Percentiles rank a stretch among this genome's conserved stretches.
These are phyloP conservation scores for Diorhabda elongata DNA, from an alignment of 1,140 invertebrate genomes.

Conservation along the genomic window DNA sequence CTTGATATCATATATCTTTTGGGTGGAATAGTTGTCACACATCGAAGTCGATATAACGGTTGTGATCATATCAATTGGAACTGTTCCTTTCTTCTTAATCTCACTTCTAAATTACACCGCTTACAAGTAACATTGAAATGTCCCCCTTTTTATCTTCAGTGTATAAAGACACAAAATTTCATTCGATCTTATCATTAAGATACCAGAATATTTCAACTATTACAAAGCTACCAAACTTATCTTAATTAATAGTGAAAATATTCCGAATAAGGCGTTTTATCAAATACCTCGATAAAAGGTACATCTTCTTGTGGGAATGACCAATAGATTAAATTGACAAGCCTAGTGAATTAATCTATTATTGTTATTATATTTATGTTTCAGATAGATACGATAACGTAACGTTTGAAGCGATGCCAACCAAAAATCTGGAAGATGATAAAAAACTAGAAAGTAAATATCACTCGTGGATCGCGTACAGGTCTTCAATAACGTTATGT, in stretches of 20 bases:
- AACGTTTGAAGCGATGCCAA: neutral
- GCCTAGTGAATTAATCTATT: conserved; percentile 2
- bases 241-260: conserved; percentile 3
- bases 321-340: neutral
- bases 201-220: neutral
- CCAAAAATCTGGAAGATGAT: neutral
- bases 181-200: conserved; percentile 1
- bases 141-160: neutral
- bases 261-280: neutral
- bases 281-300: neutral
- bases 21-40: too few species aligned
- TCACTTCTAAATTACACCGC: conserved; percentile 2
- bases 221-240: neutral
- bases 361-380: conserved; percentile 1
- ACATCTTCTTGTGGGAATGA: neutral
- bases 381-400: neutral
- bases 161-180: neutral
- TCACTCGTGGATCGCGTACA: neutral
- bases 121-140: neutral
- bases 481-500: neutral
- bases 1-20: too few species aligned
- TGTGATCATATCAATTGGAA: conserved; percentile 2
- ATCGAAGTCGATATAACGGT: neutral
- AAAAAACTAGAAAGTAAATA: neutral
- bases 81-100: conserved; percentile 1